phyloP scores from a whole-genome alignment of 2,113 vertebrate genomes.

The Seriola dumerili region DNA sequence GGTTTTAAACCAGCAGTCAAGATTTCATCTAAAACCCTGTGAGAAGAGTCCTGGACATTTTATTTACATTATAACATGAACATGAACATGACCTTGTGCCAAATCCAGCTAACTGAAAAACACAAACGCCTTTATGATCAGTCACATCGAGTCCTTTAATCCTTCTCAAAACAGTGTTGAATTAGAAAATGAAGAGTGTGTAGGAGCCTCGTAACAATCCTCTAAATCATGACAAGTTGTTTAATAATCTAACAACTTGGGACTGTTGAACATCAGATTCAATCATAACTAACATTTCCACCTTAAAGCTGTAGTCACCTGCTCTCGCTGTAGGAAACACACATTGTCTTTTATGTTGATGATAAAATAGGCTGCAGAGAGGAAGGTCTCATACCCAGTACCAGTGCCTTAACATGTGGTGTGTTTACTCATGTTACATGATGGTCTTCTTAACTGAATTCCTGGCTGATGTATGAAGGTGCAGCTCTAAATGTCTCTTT shows the following conservation, averaged over 20 bases:
- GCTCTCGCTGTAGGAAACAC: not conserved
- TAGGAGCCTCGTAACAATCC: not conserved
- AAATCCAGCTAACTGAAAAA: not conserved
- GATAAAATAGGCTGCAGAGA: not conserved
- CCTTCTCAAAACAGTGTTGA: not conserved
- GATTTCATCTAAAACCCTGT: no score
- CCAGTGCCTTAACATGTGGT: not conserved
- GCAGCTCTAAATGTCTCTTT: not conserved
- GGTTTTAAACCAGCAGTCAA: not conserved
- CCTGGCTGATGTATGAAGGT: not conserved
- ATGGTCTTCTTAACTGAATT: no score
- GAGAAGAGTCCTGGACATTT: not conserved
- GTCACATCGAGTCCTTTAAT: not conserved
- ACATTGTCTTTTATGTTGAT: not conserved
- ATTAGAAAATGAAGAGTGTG: not conserved
- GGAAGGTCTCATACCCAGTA: not conserved
- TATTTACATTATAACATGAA: not conserved
- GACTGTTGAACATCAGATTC: not conserved
- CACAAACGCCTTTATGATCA: not conserved
- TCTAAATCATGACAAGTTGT: not conserved
- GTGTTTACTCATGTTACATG: not conserved
- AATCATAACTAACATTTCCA: not conserved
- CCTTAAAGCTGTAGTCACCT: not conserved
- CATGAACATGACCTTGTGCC: not conserved
- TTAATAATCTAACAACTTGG: no score